Conservation (phyloP, 2,888 invertebrate genomes). For the Vesta saturnalis region DNA sequence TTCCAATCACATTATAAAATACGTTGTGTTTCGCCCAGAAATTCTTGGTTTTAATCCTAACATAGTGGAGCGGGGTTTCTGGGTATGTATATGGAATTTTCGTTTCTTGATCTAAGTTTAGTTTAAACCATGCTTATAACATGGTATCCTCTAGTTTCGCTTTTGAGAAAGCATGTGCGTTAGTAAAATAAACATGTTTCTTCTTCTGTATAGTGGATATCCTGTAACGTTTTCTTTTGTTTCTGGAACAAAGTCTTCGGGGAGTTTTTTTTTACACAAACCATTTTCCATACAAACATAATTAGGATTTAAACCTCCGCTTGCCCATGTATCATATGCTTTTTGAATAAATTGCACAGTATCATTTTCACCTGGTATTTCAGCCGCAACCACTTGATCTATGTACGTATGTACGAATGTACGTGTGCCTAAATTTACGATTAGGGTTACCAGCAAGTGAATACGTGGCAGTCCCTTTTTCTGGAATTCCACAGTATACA, state of each 20-base stretch:
- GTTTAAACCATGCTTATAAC: too few species aligned
- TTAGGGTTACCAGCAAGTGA: neutral
- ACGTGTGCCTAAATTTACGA: neutral
- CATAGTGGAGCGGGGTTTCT: too few species aligned
- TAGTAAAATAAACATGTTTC: too few species aligned
- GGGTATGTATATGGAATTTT: too few species aligned
- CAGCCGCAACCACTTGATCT: neutral
- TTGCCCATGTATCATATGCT: neutral
- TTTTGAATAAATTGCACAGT: neutral
- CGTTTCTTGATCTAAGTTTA: too few species aligned
- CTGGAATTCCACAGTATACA: neutral
- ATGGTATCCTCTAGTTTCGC: too few species aligned
- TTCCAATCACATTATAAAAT: too few species aligned
- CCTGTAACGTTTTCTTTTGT: neutral
- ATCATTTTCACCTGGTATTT: neutral
- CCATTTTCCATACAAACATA: neutral
- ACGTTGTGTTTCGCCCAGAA: too few species aligned
- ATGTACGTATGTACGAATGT: neutral
- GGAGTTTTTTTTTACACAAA: neutral
- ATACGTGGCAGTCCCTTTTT: neutral
- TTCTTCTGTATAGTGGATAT: neutral
- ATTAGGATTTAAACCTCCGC: neutral
- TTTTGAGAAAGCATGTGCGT: too few species aligned
- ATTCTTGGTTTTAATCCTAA: too few species aligned
- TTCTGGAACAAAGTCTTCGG: neutral